Evolutionary conservation across 2,888 invertebrate species (phyloP), one percentile per base, ranked within the genome.

Genomic region (Drosophila merina): DNA sequence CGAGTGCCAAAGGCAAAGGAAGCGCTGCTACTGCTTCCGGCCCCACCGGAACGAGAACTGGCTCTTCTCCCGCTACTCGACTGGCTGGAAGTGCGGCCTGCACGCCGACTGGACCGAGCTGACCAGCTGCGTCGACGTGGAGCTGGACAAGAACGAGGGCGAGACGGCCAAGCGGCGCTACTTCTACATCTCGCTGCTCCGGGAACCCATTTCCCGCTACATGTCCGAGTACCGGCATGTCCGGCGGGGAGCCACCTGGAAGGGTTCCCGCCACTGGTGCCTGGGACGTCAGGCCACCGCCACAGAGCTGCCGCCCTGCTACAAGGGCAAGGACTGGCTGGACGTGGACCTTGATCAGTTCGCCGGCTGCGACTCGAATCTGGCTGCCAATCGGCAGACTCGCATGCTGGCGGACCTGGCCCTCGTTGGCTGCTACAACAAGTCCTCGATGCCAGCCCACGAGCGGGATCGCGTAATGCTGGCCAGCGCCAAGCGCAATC

Each of bases 81-180:
- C 98, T 28, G 98, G 98, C 78, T 98, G 98, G 98, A 97, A 97
- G 90, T 99, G 99, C 92, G 99, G 99, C 56, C 93, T 99, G 49
- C 99, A 99, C 91, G 98, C 99, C 28, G 99, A 99, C 93, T 99
- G 98, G 96, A 99, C 99, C 2, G 99, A 99, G 93, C 92, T 99
- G 77, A 97, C 97, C 8, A 94, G 94, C 80, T 98, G 98, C 92
- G 98, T 98, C 40, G 97, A 98, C 89, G 94, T 95, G 28, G 97
- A 97, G 89, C 93, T 99, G 89, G 97, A 98, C 92, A 95, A 97
- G 91, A 95, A 97, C 89, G 98, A 99, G 92, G 96, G 96, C 4
- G 95, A 95, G 60, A 94, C 94, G 7, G 94, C 95, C 1, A 96
- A 96, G 88, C 93, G 97, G 86, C 94, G 99, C 86, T 99, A 98